A percentile compares a stretch with the other conserved stretches of the same genome.
These are phyloP conservation scores for Tanaodytes sp. DNA, from an alignment of 2,888 invertebrate genomes.

Conservation along the genomic window DNA sequence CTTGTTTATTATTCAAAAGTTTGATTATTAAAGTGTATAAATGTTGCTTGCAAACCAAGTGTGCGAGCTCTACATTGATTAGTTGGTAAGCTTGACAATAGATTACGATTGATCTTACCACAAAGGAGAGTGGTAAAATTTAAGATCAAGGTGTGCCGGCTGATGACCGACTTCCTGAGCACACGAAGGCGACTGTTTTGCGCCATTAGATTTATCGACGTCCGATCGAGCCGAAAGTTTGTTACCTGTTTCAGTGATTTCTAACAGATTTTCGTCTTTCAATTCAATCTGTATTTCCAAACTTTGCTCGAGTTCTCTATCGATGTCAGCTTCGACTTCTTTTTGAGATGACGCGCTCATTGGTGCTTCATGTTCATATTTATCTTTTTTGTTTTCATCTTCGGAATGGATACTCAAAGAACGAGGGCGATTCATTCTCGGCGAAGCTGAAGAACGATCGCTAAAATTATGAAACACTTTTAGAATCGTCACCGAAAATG, in stretches of 20 bases:
- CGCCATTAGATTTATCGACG: conserved; percentile 20
- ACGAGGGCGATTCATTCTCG: conserved; percentile 66
- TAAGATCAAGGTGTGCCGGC: conserved; percentile 81
- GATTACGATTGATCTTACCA: too few relatives aligned
- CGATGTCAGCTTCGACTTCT: background rate
- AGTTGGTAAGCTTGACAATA: too few relatives aligned
- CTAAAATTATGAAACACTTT: conserved; percentile 52
- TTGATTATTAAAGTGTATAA: too few relatives aligned
- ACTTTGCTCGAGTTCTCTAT: conserved; percentile 21
- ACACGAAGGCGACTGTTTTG: conserved; percentile 64
- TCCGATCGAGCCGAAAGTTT: background rate
- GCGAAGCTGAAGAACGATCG: conserved; percentile 51
- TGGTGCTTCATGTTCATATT: conserved; percentile 53
- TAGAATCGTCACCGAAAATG: too few relatives aligned
- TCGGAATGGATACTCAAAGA: conserved; percentile 66
- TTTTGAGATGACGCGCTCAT: conserved; percentile 51
- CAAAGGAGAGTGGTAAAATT: conserved; percentile 84
- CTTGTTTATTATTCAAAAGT: too few relatives aligned
- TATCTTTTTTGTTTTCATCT: conserved; percentile 54
- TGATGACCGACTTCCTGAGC: conserved; percentile 68
- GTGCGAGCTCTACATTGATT: too few relatives aligned
- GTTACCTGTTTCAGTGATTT: conserved; percentile 1
- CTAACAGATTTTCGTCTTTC: conserved; percentile 7
- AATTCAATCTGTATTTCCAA: conserved; percentile 20
- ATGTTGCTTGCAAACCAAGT: too few relatives aligned